phyloP scores from a whole-genome alignment of 2,888 invertebrate species.

The Melanargia galathea region DNA sequence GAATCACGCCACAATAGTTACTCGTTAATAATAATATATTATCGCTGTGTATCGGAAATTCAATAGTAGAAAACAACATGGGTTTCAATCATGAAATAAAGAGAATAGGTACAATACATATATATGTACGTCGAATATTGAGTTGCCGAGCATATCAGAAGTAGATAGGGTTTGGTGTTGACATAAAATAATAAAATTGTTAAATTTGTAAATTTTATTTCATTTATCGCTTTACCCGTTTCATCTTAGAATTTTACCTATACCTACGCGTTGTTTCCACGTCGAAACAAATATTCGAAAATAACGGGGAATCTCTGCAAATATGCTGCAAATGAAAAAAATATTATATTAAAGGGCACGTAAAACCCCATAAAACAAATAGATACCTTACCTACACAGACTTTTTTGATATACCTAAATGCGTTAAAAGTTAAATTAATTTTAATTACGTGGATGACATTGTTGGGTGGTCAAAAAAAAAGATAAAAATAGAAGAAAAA shows the following conservation, averaged over 20 bases:
- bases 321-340: too few relatives aligned
- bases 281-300: too few relatives aligned
- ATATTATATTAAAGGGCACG: too few relatives aligned
- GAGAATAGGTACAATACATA: not conserved
- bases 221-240: constrained; percentile 28
- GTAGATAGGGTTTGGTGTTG: constrained; percentile 77
- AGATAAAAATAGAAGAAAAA: too few relatives aligned
- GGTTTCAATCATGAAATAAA: not conserved
- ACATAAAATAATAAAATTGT: constrained; percentile 76
- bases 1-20: constrained; percentile 25
- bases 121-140: constrained; percentile 45
- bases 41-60: constrained; percentile 20
- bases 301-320: too few relatives aligned
- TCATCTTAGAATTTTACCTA: not conserved
- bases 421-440: too few relatives aligned
- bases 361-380: too few relatives aligned
- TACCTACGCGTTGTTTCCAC: not conserved
- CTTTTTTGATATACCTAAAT: too few relatives aligned
- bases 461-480: too few relatives aligned
- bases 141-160: constrained; percentile 74
- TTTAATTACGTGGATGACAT: too few relatives aligned
- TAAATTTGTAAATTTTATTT: constrained; percentile 66
- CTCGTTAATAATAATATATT: constrained; percentile 16
- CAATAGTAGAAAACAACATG: not conserved
- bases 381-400: too few relatives aligned